phyloP scores from a whole-genome alignment of 2,113 vertebrate species.

The Drymodes brunneopygia region DNA sequence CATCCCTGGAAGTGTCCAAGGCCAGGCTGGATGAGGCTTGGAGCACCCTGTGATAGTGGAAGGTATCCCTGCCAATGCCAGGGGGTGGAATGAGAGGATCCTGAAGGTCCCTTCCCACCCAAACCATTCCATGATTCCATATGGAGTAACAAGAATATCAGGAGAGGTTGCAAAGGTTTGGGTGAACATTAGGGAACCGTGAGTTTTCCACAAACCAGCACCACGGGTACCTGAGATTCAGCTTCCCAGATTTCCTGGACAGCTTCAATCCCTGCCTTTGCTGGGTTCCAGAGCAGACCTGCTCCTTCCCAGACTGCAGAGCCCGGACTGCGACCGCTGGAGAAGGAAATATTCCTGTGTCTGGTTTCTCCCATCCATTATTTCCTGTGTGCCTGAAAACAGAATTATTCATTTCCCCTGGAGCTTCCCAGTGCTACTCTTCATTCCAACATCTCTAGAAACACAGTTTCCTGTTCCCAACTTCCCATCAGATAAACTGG shows the following conservation, averaged over 20 bases:
- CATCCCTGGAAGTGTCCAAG: background rate
- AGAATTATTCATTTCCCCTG: background rate
- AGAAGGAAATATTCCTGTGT: background rate
- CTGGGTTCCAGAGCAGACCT: background rate
- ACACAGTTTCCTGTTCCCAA: background rate
- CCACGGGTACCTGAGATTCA: background rate
- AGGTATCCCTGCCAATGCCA: background rate
- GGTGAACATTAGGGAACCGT: accelerated
- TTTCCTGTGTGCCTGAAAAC: background rate
- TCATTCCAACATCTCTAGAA: background rate
- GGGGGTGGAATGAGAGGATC: accelerated
- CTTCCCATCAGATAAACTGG: background rate
- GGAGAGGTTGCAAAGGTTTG: background rate
- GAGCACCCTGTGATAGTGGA: background rate
- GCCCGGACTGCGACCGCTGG: background rate
- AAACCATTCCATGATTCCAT: background rate
- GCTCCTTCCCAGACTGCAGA: background rate
- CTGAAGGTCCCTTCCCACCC: background rate
- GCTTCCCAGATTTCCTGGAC: background rate
- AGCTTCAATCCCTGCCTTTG: background rate
- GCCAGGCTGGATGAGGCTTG: accelerated
- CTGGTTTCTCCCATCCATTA: background rate
- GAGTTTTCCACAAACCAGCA: background rate
- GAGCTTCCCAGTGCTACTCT: background rate
- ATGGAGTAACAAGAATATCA: background rate